These are phyloP conservation scores for Alcedo atthis DNA, from an alignment of 2,797 vertebrate species.

Conservation along the genomic window DNA sequence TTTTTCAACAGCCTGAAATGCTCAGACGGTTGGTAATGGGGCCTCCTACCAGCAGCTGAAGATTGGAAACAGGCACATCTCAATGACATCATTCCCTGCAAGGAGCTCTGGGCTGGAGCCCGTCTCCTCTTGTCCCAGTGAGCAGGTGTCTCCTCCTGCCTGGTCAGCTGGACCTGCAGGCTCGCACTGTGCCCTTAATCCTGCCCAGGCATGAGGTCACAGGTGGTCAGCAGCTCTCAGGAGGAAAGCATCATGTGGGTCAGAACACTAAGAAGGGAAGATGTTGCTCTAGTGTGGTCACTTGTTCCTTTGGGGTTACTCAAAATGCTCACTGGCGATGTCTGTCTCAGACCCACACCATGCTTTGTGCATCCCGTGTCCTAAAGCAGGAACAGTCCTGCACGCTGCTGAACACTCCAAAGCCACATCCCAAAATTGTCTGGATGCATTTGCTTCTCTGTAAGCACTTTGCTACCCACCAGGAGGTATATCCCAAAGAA, in stretches of 20 bases:
- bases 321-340: fast-evolving
- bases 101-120: neutral
- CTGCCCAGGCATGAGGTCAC: fast-evolving
- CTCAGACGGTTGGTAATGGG: conserved; percentile 65
- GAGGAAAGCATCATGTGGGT: neutral
- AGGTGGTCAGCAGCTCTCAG: fast-evolving
- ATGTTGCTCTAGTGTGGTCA: fast-evolving
- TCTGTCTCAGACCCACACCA: fast-evolving
- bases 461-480: neutral
- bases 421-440: neutral
- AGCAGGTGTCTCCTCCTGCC: neutral
- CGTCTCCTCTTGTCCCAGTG: fast-evolving
- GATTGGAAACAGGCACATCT: conserved; percentile 49
- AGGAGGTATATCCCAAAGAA: neutral
- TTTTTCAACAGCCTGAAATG: conserved; percentile 47
- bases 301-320: neutral
- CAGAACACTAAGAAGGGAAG: neutral
- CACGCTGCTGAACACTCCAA: fast-evolving
- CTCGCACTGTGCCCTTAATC: fast-evolving
- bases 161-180: fast-evolving
- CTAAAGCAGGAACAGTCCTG: neutral
- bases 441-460: neutral
- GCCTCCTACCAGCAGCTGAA: conserved; percentile 44
- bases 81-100: neutral
- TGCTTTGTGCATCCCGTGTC: neutral